Percentiles rank a stretch among this genome's conserved stretches.
phyloP scores from a whole-genome alignment of 2,113 vertebrate genomes.

The Urocolius indicus region DNA sequence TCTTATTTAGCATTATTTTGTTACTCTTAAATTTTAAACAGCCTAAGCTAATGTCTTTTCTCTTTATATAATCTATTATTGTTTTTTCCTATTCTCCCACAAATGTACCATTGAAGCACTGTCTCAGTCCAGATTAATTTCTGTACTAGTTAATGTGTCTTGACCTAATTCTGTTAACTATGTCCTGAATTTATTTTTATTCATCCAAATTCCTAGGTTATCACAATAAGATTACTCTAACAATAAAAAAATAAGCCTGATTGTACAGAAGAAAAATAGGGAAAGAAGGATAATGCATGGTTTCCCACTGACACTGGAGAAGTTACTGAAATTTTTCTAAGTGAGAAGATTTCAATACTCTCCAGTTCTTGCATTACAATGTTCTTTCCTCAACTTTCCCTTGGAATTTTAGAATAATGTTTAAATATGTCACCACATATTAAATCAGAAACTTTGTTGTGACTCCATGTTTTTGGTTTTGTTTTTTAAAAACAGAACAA shows the following conservation, averaged over 20 bases:
- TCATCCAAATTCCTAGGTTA: background rate
- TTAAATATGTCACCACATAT: background rate
- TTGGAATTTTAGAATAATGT: background rate
- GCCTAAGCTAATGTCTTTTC: background rate
- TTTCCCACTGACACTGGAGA: background rate
- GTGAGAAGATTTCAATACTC: background rate
- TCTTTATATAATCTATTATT: background rate
- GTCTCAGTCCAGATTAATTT: background rate
- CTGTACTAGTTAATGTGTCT: background rate
- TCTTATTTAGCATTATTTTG: background rate
- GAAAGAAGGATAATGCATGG: background rate
- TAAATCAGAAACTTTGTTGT: background rate
- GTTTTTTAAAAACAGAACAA: background rate
- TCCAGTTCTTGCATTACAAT: background rate
- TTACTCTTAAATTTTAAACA: background rate
- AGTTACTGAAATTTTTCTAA: background rate
- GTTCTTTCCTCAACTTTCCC: background rate
- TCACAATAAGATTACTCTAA: background rate
- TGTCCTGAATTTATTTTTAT: background rate
- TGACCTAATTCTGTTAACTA: background rate
- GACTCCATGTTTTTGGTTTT: background rate
- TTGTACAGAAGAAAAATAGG: background rate
- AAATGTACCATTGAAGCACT: background rate
- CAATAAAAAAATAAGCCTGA: background rate
- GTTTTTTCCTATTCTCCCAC: background rate